phyloP scores from a whole-genome alignment of 2,888 invertebrate species.

The Apotomis capreana region DNA sequence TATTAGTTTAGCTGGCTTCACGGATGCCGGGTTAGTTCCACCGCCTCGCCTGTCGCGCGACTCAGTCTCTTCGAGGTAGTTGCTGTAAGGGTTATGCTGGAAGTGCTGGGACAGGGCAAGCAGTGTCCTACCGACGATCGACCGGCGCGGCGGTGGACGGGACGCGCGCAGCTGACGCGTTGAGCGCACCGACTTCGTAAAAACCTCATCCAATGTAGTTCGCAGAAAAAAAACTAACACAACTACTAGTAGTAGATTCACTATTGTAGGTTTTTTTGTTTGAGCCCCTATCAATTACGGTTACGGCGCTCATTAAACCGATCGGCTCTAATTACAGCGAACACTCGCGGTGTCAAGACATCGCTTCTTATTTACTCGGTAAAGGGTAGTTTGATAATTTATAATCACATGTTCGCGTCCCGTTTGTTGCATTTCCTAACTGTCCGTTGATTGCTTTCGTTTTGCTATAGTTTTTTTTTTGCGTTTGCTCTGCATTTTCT shows the following conservation, averaged over 20 bases:
- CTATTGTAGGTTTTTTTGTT: conserved; percentile 23
- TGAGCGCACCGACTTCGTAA: neutral
- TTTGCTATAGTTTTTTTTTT: conserved; percentile 10
- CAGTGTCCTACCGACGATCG: too few relatives aligned
- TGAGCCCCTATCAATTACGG: conserved; percentile 28
- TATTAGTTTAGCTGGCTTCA: too few relatives aligned
- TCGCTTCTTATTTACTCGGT: conserved; percentile 26
- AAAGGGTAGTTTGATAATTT: conserved; percentile 31
- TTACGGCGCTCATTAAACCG: conserved; percentile 30
- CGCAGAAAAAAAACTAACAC: conserved; percentile 14
- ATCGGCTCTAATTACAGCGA: conserved; percentile 29
- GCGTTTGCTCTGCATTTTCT: neutral
- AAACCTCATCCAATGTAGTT: neutral
- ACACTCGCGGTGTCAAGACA: conserved; percentile 26
- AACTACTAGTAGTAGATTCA: conserved; percentile 1
- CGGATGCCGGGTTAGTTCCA: too few relatives aligned
- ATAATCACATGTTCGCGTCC: conserved; percentile 23
- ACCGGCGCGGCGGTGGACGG: too few relatives aligned
- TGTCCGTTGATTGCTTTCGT: conserved; percentile 13
- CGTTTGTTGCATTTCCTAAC: conserved; percentile 15
- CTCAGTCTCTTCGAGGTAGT: too few relatives aligned
- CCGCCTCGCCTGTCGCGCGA: too few relatives aligned
- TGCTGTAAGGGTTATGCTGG: too few relatives aligned
- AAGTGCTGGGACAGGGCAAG: too few relatives aligned
- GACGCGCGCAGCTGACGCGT: too few relatives aligned